Evolutionary conservation across 2,113 vertebrate genomes (phyloP).

Genomic region (Silurus asotus): DNA sequence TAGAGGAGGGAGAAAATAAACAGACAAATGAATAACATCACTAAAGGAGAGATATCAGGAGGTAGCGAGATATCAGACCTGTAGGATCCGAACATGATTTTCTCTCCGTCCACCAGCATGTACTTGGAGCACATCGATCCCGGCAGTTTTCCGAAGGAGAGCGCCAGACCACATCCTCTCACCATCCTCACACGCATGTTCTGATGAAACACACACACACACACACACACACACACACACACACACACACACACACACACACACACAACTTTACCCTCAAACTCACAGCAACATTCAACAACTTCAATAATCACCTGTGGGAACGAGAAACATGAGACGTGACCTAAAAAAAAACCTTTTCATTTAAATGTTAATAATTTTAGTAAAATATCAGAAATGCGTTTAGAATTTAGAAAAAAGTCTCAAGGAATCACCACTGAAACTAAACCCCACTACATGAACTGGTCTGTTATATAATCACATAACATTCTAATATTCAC

Average conservation of each 20-base stretch:
- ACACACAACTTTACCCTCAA: not conserved
- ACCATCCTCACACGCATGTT: constrained; percentile 87
- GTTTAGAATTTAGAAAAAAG: not conserved
- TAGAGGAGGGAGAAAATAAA: not conserved
- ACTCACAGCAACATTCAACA: not conserved
- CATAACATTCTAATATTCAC: not conserved
- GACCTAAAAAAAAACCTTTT: not conserved
- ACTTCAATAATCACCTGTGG: not conserved
- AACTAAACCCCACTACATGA: not conserved
- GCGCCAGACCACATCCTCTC: constrained; percentile 82
- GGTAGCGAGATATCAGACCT: constrained; percentile 63
- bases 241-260: too few relatives aligned
- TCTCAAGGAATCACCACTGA: not conserved
- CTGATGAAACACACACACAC: constrained; percentile 62
- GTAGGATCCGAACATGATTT: constrained; percentile 91
- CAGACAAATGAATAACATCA: not conserved
- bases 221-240: not conserved
- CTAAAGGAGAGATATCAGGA: too few relatives aligned
- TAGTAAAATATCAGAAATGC: not conserved
- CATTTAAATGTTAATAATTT: too few relatives aligned
- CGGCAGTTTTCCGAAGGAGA: constrained; percentile 82
- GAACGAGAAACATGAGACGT: not conserved
- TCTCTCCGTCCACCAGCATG: constrained; percentile 94
- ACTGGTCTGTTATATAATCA: not conserved
- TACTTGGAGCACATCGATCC: constrained; percentile 86